phyloP scores from a whole-genome alignment of 2,113 vertebrate genomes.

The Dendrocopos noguchii region DNA sequence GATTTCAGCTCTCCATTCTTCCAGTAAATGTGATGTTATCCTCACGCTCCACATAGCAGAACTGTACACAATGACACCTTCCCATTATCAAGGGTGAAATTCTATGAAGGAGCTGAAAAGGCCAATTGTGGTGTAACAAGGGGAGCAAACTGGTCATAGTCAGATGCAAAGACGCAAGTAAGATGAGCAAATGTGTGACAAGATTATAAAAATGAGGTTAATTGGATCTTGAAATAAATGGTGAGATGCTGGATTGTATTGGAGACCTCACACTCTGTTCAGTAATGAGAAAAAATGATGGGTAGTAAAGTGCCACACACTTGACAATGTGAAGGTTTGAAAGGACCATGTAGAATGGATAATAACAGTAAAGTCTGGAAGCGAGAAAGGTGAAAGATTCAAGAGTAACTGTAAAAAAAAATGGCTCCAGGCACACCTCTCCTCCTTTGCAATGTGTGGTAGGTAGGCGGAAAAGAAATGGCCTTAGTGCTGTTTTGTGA shows the following conservation, averaged over 20 bases:
- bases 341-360: not conserved
- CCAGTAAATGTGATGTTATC: not conserved
- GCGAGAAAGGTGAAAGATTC: not conserved
- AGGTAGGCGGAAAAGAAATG: not conserved
- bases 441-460: not conserved
- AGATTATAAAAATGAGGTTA: slow-evolving; percentile 20
- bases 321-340: not conserved
- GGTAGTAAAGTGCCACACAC: not conserved
- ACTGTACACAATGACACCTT: not conserved
- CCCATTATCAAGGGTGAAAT: not conserved
- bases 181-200: not conserved
- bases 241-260: not conserved
- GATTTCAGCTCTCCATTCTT: not conserved
- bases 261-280: not conserved
- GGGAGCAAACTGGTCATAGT: not conserved
- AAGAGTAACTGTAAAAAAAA: not conserved
- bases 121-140: not conserved
- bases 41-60: slow-evolving; percentile 3
- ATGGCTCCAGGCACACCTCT: not conserved
- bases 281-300: not conserved
- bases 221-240: slow-evolving; percentile 22
- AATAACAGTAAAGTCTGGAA: not conserved
- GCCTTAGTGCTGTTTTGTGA: not conserved
- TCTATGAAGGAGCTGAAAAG: not conserved
- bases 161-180: not conserved